These are phyloP conservation scores for Perca schrenkii DNA, from an alignment of 2,113 vertebrate genomes.

Conservation along the genomic window DNA sequence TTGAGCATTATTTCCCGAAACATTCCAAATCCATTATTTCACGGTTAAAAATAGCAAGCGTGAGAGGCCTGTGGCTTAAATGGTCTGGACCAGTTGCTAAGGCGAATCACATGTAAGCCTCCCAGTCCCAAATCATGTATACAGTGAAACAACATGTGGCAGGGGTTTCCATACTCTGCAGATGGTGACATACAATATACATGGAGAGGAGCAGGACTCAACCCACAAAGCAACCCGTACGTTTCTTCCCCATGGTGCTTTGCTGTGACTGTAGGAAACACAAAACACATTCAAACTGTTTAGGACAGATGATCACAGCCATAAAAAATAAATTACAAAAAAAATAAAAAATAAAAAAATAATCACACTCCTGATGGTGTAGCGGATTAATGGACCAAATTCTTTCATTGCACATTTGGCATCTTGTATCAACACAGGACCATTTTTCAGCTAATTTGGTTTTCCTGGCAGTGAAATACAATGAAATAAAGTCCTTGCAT, in stretches of 20 bases:
- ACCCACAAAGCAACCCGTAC: constrained; percentile 27
- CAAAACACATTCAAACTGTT: background rate
- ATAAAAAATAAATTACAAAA: background rate
- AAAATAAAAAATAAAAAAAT: background rate
- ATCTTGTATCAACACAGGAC: background rate
- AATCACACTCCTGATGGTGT: background rate
- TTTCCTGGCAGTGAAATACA: background rate
- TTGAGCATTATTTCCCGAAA: constrained; percentile 43
- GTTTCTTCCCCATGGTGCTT: constrained; percentile 26
- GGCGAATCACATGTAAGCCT: constrained; percentile 11
- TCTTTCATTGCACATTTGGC: background rate
- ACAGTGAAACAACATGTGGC: constrained; percentile 41
- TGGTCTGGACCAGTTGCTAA: background rate
- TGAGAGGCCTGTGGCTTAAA: constrained; percentile 26
- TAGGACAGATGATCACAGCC: background rate
- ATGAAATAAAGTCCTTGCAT: background rate
- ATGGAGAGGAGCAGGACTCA: constrained; percentile 38
- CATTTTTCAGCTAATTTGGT: background rate
- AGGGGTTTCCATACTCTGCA: constrained; percentile 47
- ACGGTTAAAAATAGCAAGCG: constrained; percentile 45
- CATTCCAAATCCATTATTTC: constrained; percentile 41
- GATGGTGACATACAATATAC: constrained; percentile 69
- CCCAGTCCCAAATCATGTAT: constrained; percentile 12
- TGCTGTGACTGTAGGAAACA: constrained; percentile 11
- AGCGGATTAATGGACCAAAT: background rate